Percentiles rank a stretch among this genome's conserved stretches.
Conservation (phyloP, 1,140 invertebrate genomes). For the Drosophila paulistorum region DNA sequence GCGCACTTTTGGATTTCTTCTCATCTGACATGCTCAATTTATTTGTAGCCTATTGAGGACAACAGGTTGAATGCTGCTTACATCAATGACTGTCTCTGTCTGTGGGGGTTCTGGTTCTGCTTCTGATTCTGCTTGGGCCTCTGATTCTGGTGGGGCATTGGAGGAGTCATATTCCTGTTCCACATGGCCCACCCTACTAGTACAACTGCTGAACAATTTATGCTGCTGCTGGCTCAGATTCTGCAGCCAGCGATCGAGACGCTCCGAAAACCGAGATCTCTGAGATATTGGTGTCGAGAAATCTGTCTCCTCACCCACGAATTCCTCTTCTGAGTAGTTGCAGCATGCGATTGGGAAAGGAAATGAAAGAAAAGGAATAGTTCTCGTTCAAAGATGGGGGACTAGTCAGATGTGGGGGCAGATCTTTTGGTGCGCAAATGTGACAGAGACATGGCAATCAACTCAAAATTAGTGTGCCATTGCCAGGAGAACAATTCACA, state of each 20-base stretch:
- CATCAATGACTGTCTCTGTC: conserved; percentile 45
- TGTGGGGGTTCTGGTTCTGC: conserved; percentile 13
- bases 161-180: conserved; percentile 23
- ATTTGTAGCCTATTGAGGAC: conserved; percentile 48
- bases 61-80: conserved; percentile 48
- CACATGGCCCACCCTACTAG: conserved; percentile 69
- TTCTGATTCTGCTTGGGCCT: not conserved
- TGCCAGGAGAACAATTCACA: conserved; percentile 47
- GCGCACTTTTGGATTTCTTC: conserved; percentile 13
- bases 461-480: conserved; percentile 69
- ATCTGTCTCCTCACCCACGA: conserved; percentile 51
- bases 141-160: conserved; percentile 24
- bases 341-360: conserved; percentile 55
- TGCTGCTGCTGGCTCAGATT: conserved; percentile 68
- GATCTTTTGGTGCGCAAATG: conserved; percentile 38
- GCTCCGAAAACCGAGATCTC: conserved; percentile 60
- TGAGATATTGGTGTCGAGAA: conserved; percentile 57
- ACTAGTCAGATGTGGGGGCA: not conserved
- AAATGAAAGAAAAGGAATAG: conserved; percentile 32
- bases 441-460: conserved; percentile 44
- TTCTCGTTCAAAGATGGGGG: conserved; percentile 20
- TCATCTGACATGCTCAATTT: conserved; percentile 39
- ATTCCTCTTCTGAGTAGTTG: conserved; percentile 49
- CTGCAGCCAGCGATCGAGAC: conserved; percentile 70
- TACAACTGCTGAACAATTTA: conserved; percentile 69